Evolutionary conservation across 1,140 invertebrate species (phyloP).

Genomic region (Saxidomus purpurata): DNA sequence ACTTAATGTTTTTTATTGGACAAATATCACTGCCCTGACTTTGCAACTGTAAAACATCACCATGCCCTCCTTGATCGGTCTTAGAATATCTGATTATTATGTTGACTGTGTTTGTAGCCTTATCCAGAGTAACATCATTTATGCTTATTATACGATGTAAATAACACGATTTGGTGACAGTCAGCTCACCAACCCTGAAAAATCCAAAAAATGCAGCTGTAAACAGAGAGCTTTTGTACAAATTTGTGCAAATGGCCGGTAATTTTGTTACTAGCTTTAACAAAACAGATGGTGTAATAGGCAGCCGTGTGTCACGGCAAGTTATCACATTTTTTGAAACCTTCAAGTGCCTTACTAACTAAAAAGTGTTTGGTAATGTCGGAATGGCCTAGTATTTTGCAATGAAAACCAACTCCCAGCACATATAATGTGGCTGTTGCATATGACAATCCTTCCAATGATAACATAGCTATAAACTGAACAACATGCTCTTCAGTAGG

Average conservation of each 20-base stretch:
- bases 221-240: not conserved
- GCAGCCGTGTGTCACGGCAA: not conserved
- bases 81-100: not conserved
- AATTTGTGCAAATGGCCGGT: not conserved
- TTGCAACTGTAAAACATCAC: not conserved
- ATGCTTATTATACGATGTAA: not conserved
- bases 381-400: not conserved
- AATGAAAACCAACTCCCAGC: not conserved
- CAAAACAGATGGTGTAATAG: not conserved
- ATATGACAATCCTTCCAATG: not conserved
- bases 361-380: not conserved
- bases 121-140: not conserved
- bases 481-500: not conserved
- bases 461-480: not conserved
- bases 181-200: not conserved
- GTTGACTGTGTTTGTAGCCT: not conserved
- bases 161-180: not conserved
- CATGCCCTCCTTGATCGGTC: not conserved
- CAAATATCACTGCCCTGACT: not conserved
- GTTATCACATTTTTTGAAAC: not conserved
- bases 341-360: not conserved
- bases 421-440: not conserved
- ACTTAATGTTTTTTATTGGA: not conserved
- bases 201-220: not conserved
- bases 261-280: not conserved